These are phyloP conservation scores for Coecobrya sp. DNA, from an alignment of 2,888 invertebrate genomes.

Conservation along the genomic window DNA sequence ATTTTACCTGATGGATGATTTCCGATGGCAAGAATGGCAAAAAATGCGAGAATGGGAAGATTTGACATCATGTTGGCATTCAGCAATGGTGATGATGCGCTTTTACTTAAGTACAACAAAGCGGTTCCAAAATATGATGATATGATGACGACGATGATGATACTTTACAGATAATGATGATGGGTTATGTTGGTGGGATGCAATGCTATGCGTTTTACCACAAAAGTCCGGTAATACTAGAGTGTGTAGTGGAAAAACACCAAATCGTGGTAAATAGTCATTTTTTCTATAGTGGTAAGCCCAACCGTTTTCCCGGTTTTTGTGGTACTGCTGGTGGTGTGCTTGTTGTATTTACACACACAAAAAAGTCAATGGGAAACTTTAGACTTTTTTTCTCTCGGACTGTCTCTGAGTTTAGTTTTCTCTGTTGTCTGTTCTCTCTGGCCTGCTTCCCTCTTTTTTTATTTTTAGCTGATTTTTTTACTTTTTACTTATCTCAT, in stretches of 20 bases:
- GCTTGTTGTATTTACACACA: slow-evolving; percentile 15
- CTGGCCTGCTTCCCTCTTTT: slow-evolving; percentile 51
- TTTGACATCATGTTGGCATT: slow-evolving; percentile 83
- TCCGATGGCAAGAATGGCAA: slow-evolving; percentile 85
- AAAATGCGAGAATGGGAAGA: slow-evolving; percentile 84
- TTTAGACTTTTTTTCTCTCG: background rate
- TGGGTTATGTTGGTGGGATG: background rate
- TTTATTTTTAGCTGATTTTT: background rate
- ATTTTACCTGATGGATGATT: slow-evolving; percentile 86
- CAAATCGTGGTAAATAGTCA: slow-evolving; percentile 1
- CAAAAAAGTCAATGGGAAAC: slow-evolving; percentile 41
- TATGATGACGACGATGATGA: slow-evolving; percentile 62
- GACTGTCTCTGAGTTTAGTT: background rate
- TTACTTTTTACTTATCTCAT: slow-evolving; percentile 57
- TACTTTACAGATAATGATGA: slow-evolving; percentile 52
- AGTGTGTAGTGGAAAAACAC: background rate
- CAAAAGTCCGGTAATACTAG: slow-evolving; percentile 31
- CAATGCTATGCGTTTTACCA: background rate
- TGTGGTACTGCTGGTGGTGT: background rate
- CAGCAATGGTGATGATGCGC: slow-evolving; percentile 55
- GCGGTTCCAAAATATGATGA: slow-evolving; percentile 4
- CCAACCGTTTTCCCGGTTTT: slow-evolving; percentile 14
- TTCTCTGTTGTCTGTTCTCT: background rate
- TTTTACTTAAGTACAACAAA: slow-evolving; percentile 16
- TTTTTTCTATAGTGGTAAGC: slow-evolving; percentile 22